These are phyloP conservation scores for Ptiloglossa arizonensis DNA, from an alignment of 1,140 invertebrate species.

Conservation along the genomic window DNA sequence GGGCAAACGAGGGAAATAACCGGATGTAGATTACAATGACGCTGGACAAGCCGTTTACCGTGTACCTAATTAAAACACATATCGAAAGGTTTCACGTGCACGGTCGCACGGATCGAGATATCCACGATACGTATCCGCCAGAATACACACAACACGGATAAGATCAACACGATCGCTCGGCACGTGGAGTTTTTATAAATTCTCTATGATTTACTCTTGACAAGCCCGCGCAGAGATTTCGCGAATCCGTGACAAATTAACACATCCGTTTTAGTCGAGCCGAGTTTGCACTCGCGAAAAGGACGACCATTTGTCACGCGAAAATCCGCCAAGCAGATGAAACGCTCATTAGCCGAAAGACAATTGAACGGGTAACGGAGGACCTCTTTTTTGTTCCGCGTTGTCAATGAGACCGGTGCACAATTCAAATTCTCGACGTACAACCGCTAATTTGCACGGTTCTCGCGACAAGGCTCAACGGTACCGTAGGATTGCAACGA, in stretches of 20 bases:
- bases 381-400: neutral
- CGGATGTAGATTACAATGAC: no score
- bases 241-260: slow-evolving; percentile 27
- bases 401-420: neutral
- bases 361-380: slow-evolving; percentile 2
- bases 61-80: no score
- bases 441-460: slow-evolving; percentile 33
- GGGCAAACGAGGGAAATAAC: no score
- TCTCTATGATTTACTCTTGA: neutral
- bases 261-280: slow-evolving; percentile 18
- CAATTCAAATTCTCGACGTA: slow-evolving; percentile 2
- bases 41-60: no score
- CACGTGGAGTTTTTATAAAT: neutral
- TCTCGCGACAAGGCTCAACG: neutral
- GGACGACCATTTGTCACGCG: slow-evolving; percentile 30
- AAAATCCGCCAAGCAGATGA: slow-evolving; percentile 43
- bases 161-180: neutral
- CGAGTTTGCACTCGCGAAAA: slow-evolving; percentile 19
- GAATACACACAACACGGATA: neutral
- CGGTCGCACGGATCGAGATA: no score
- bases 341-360: slow-evolving; percentile 46
- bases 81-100: no score
- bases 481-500: neutral
- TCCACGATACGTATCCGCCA: no score
- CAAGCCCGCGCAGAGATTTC: neutral